phyloP scores from a whole-genome alignment of 2,888 invertebrate species.

The Halictus ligatus region DNA sequence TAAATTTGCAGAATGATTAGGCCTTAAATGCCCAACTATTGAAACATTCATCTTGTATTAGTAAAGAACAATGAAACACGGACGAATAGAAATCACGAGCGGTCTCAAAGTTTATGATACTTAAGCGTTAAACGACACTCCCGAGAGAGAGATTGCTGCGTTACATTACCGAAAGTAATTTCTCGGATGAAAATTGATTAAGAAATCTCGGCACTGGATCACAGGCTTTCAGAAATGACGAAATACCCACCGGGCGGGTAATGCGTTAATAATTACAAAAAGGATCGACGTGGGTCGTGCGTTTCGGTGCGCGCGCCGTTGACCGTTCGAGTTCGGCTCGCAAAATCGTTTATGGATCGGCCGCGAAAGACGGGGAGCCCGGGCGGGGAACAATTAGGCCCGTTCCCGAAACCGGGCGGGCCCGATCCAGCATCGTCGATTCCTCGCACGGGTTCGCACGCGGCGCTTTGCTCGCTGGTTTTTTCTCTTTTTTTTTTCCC shows the following conservation, averaged over 20 bases:
- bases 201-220: neutral
- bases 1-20: too few species aligned
- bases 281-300: neutral
- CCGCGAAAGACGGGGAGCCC: neutral
- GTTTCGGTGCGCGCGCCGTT: neutral
- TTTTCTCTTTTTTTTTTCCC: constrained; percentile 3
- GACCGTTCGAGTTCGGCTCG: neutral
- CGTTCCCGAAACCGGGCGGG: constrained; percentile 14
- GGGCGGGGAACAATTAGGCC: constrained; percentile 44
- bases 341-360: neutral
- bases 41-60: neutral
- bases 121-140: neutral
- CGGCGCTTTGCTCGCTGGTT: constrained; percentile 43
- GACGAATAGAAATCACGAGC: neutral
- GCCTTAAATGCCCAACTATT: neutral
- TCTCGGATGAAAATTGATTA: constrained; percentile 5
- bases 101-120: neutral
- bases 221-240: neutral
- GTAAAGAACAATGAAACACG: neutral
- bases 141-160: too few species aligned
- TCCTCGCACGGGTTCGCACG: constrained; percentile 36
- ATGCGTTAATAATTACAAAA: neutral
- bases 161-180: neutral
- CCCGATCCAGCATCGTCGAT: constrained; percentile 30
- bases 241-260: neutral